These are phyloP conservation scores for Mellilla xanthometata DNA, from an alignment of 2,888 invertebrate species.

Conservation along the genomic window DNA sequence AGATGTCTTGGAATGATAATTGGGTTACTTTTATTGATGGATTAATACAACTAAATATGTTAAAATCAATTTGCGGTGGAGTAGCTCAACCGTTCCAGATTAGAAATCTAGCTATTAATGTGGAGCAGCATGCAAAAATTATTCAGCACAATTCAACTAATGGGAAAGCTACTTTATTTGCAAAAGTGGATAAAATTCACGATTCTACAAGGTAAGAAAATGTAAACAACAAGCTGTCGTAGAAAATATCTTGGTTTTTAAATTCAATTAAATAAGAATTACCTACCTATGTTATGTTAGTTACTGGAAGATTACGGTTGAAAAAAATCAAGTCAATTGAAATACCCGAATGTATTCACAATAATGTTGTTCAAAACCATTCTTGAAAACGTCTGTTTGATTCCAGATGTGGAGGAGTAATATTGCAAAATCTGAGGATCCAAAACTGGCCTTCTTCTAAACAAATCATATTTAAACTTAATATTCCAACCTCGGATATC, in stretches of 20 bases:
- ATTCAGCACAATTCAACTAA: constrained; percentile 5
- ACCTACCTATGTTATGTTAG: too few relatives aligned
- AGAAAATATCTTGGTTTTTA: too few relatives aligned
- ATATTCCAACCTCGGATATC: constrained; percentile 32
- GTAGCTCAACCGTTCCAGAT: constrained; percentile 83
- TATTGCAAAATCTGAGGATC: constrained; percentile 43
- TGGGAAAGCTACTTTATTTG: constrained; percentile 28
- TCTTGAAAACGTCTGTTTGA: not conserved
- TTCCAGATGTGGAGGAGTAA: constrained; percentile 53
- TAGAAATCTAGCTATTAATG: constrained; percentile 43
- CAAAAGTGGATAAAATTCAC: constrained; percentile 31
- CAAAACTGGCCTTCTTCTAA: constrained; percentile 32
- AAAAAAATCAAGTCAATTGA: too few relatives aligned
- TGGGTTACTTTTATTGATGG: constrained; percentile 93
- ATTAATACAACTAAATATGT: constrained; percentile 88
- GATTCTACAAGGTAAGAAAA: constrained; percentile 41
- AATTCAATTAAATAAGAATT: too few relatives aligned
- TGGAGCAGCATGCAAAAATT: constrained; percentile 23
- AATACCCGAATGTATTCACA: too few relatives aligned
- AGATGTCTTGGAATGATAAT: constrained; percentile 85
- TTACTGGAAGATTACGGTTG: too few relatives aligned
- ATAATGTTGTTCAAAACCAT: too few relatives aligned
- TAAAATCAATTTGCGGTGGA: constrained; percentile 83
- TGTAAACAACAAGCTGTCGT: too few relatives aligned
- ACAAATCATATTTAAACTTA: constrained; percentile 40